Evolutionary conservation across 2,888 invertebrate genomes (phyloP), one percentile per base, ranked within the genome.

Genomic region (Cheilosia pagana): DNA sequence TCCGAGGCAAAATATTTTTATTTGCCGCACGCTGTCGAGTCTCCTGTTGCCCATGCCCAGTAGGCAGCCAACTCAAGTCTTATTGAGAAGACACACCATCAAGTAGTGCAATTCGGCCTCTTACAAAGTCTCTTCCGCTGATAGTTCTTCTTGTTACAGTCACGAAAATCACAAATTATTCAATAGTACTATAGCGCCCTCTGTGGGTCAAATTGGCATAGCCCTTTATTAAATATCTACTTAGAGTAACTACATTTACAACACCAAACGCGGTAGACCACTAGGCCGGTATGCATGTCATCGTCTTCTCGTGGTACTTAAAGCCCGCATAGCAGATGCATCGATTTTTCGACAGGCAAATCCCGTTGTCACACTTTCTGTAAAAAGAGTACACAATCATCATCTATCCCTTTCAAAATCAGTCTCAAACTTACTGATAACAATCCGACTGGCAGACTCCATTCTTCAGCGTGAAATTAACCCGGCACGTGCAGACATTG

Each of bases 401-500:
- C 21, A 23, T 62, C 35, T 8, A 8, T 3, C 8, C 65, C 19
- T 43, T 7, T 31, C 14, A 39, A 50, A 59, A 0, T 16, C 3
- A 14, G 16, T 3, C 0, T 0, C 1, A 3, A 14, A 89, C 90
- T 89, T 72, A 92, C 91, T 90, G 90, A 86, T 90, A 90, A 87
- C 92, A 92, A 59, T 89, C 87, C 19, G 91, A 88, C 57, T 91
- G 90, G 67, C 92, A 92, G 45, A 90, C 88, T 2, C 88, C 89
- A 77, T 89, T 88, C 63, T 88, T 92, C 48, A 92, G 90, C 0
- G 89, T 89, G 87, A 92, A 94, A 0, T 94, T 94, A 0, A 90
- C 88, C 2, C 91, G 90, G 87, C 95, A 95, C 28, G 91, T 91
- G 89, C 95, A 95, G 1, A 91, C 89, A 86, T 94, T 93, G 2